Conservation (phyloP, 2,113 vertebrate species). For the Tetraodon nigroviridis region DNA sequence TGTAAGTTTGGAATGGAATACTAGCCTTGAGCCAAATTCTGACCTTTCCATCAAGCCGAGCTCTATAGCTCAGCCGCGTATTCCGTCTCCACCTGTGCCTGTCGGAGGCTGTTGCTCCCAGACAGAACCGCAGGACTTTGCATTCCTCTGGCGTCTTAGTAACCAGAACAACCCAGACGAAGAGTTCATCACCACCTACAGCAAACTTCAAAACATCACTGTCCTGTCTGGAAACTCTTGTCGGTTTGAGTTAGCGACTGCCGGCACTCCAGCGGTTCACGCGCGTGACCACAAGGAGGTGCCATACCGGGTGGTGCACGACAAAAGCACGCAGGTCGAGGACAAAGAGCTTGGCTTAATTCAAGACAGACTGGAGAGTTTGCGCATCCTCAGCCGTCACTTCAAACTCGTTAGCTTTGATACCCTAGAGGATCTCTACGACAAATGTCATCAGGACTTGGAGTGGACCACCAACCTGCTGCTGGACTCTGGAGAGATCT, state of each 20-base stretch:
- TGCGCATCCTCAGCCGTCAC: constrained; percentile 83
- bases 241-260: constrained; percentile 69
- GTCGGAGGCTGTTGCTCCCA: constrained; percentile 64
- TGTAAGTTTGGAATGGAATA: background rate
- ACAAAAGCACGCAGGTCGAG: constrained; percentile 90
- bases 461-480: constrained; percentile 92
- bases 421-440: constrained; percentile 89
- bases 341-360: constrained; percentile 80
- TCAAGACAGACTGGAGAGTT: constrained; percentile 73
- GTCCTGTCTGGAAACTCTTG: constrained; percentile 74
- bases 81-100: background rate
- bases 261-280: constrained; percentile 33
- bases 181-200: background rate
- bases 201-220: constrained; percentile 50
- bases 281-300: constrained; percentile 69
- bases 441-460: constrained; percentile 92
- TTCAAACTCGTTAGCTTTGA: constrained; percentile 88
- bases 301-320: constrained; percentile 82
- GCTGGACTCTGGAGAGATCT: constrained; percentile 87
- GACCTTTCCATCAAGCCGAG: constrained; percentile 3
- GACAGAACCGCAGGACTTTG: constrained; percentile 88
- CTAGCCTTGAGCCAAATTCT: background rate
- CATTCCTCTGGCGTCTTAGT: constrained; percentile 86
- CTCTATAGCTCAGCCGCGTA: constrained; percentile 6
- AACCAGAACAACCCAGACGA: constrained; percentile 57